These are phyloP conservation scores for Petrocephalus microphthalmus DNA, from an alignment of 2,113 vertebrate genomes.

Conservation along the genomic window DNA sequence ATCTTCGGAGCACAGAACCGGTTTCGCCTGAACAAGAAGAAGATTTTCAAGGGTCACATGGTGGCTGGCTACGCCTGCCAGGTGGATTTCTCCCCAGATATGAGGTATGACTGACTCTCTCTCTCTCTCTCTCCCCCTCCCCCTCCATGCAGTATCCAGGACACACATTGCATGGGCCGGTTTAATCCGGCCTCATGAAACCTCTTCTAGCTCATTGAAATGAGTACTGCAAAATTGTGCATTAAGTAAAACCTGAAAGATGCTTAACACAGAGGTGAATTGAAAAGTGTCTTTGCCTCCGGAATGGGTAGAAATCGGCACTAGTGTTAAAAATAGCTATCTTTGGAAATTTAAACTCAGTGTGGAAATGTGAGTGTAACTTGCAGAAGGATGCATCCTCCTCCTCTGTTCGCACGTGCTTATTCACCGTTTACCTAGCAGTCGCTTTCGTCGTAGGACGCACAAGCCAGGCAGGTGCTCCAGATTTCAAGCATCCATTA, in stretches of 20 bases:
- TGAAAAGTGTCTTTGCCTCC: not conserved
- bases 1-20: slow-evolving; percentile 98
- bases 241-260: not conserved
- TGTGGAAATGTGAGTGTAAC: not conserved
- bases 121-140: not conserved
- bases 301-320: not conserved
- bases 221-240: not conserved
- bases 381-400: not conserved
- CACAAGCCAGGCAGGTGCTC: not conserved
- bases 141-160: not conserved
- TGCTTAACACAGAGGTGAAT: not conserved
- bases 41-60: slow-evolving; percentile 98
- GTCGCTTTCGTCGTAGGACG: not conserved
- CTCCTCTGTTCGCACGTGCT: not conserved
- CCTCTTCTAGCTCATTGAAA: not conserved
- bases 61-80: slow-evolving; percentile 97
- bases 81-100: slow-evolving; percentile 97
- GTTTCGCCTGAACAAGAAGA: slow-evolving; percentile 98
- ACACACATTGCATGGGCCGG: not conserved
- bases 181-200: not conserved
- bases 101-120: slow-evolving; percentile 74
- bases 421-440: not conserved
- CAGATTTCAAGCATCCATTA: not conserved
- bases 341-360: not conserved
- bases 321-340: not conserved